Evolutionary conservation across 2,888 invertebrate genomes (phyloP).

Genomic region (Nematopogon swammerdamellus): DNA sequence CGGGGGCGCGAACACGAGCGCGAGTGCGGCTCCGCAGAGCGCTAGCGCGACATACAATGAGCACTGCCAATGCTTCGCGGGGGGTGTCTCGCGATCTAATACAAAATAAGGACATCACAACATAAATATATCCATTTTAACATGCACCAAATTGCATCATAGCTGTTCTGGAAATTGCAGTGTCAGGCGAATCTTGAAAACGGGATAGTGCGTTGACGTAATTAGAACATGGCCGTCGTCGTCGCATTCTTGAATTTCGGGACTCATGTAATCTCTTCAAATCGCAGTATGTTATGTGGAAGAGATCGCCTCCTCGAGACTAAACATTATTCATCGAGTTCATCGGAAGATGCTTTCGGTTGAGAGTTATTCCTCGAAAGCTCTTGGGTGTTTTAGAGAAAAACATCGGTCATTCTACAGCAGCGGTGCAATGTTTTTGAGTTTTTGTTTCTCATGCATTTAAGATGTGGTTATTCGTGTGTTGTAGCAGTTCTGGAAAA

Average conservation of each 20-base stretch:
- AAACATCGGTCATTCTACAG: not conserved
- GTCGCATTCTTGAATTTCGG: conserved; percentile 39
- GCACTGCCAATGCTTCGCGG: conserved; percentile 37
- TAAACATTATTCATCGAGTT: not conserved
- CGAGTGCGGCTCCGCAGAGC: conserved; percentile 25
- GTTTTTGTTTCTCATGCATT: not conserved
- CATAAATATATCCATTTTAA: conserved; percentile 47
- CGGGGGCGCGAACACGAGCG: not conserved
- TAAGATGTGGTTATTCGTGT: not conserved
- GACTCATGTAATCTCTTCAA: conserved; percentile 9
- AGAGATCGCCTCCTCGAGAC: not conserved
- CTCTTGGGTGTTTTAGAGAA: not conserved
- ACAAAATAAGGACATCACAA: conserved; percentile 55
- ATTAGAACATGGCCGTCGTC: conserved; percentile 54
- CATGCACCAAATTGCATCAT: not conserved
- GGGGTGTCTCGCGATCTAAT: conserved; percentile 53
- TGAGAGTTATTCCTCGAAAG: not conserved
- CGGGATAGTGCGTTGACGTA: conserved; percentile 36
- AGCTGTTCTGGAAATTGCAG: not conserved
- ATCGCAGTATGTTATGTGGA: not conserved
- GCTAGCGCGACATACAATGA: conserved; percentile 39
- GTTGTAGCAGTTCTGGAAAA: too few relatives aligned
- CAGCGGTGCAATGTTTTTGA: not conserved
- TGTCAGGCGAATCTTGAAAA: not conserved
- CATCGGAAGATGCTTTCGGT: not conserved